Conservation (phyloP, 2,888 invertebrate species). For the Ctena decussata region DNA sequence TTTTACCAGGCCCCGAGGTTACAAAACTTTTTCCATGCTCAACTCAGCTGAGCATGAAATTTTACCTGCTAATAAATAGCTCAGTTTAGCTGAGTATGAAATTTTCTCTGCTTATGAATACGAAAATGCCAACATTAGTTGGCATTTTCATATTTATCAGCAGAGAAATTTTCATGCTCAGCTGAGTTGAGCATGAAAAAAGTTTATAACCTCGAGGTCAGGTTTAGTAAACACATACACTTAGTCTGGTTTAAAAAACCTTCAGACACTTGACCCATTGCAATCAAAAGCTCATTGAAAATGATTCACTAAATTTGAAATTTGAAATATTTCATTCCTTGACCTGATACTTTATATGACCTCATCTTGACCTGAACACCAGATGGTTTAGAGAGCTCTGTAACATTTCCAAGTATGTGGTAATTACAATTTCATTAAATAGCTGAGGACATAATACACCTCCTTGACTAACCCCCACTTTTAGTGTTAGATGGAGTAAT, state of each 20-base stretch:
- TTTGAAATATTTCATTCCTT: conserved; percentile 5
- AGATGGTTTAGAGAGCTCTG: background rate
- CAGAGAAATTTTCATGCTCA: too few relatives aligned
- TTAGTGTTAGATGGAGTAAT: conserved; percentile 19
- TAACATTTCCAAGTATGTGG: conserved; percentile 36
- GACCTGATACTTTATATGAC: conserved; percentile 4
- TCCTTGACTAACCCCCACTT: conserved; percentile 24
- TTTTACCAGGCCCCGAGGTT: too few relatives aligned
- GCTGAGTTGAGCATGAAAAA: too few relatives aligned
- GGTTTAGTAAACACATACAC: too few relatives aligned
- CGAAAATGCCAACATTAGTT: too few relatives aligned
- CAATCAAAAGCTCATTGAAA: conserved; percentile 8
- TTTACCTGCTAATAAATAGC: too few relatives aligned
- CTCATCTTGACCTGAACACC: conserved; percentile 2
- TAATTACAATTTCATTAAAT: conserved; percentile 47
- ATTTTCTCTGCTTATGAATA: too few relatives aligned
- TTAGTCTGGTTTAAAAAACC: background rate
- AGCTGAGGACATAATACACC: conserved; percentile 26
- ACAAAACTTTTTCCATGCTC: too few relatives aligned
- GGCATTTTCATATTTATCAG: too few relatives aligned
- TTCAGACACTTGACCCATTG: background rate
- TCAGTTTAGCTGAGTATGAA: too few relatives aligned
- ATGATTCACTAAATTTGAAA: conserved; percentile 2
- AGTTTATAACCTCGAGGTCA: too few relatives aligned
- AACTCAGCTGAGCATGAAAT: too few relatives aligned